Evolutionary conservation across 2,888 invertebrate genomes (phyloP), one percentile per base, ranked within the genome.

Genomic region (Eupsilia transversa): DNA sequence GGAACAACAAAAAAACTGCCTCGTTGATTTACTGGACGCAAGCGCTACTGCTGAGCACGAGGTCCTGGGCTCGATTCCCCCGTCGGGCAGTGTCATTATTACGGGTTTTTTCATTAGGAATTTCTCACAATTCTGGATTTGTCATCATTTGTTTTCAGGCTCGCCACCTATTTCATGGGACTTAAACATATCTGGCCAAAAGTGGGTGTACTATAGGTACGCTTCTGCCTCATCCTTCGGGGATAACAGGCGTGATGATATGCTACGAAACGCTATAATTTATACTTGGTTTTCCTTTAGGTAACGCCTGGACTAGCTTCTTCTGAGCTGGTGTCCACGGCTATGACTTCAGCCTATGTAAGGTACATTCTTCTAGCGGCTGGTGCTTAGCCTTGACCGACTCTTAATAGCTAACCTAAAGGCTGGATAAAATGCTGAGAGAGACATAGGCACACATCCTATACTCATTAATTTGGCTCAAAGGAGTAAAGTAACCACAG

Each of bases 401-500:
- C 3, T 30, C 23, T 30, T 30, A 17, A 65, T 17, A 9, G 2
- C 41, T 66, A 9, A 27, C 38, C 23, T 41, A 38, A 38, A n/a
- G 4, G 1, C n/a, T 43, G 6, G 10, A 27, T 27, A 38, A 38
- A 70, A 17, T 35, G 10, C 46, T 35, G 17, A 69, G 14, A 43
- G 35, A 35, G 46, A 72, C n/a, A 46, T 17, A 60, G 20, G 3
- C 2, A 9, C 23, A 14, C n/a, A 64, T 0, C 12, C 3, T 30
- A 33, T 17, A 23, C 20, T 33, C 49, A 27, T 75, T 1, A 2
- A 14, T n/a, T 38, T 61, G 20, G 14, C 35, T 35, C 20, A 54
- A 60, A 33, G 14, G 30, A 65, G 52, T 43, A 38, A 38, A 74
- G 61, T 63, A 81, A 78, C 70, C 59, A 78, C 17, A 78, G 17